Evolutionary conservation across 1,140 invertebrate species (phyloP).

Genomic region (Pseudobourletiella spinata): DNA sequence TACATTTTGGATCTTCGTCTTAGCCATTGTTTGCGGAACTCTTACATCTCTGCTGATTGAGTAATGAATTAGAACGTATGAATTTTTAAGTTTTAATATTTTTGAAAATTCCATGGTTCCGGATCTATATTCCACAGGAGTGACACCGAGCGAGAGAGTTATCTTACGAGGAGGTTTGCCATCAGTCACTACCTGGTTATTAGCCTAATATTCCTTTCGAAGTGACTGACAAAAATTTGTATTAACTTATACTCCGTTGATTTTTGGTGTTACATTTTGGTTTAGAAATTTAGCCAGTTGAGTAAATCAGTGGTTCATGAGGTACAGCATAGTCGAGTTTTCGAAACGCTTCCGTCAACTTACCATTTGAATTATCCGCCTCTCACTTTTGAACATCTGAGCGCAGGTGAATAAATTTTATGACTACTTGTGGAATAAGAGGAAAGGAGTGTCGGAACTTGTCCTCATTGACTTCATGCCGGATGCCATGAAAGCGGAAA

Average conservation of each 20-base stretch:
- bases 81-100: not conserved
- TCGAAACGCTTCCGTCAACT: no score
- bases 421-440: constrained; percentile 26
- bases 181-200: constrained; percentile 28
- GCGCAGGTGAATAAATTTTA: constrained; percentile 24
- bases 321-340: no score
- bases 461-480: constrained; percentile 29
- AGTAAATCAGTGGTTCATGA: constrained; percentile 1
- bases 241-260: no score
- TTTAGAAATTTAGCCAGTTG: constrained; percentile 14
- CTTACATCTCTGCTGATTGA: constrained; percentile 31
- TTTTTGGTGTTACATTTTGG: not conserved
- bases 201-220: no score
- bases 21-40: constrained; percentile 20
- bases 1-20: constrained; percentile 23
- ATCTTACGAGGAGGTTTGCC: constrained; percentile 20
- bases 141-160: constrained; percentile 30
- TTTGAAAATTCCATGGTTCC: not conserved
- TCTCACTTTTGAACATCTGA: not conserved
- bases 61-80: not conserved
- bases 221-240: no score
- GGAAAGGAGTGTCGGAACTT: constrained; percentile 26
- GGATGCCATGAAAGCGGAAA: constrained; percentile 21
- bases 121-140: not conserved
- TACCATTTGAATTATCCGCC: not conserved